Base-by-base conservation (phyloP, 2,797 vertebrate genomes). In the Malacoraja senta region DNA sequence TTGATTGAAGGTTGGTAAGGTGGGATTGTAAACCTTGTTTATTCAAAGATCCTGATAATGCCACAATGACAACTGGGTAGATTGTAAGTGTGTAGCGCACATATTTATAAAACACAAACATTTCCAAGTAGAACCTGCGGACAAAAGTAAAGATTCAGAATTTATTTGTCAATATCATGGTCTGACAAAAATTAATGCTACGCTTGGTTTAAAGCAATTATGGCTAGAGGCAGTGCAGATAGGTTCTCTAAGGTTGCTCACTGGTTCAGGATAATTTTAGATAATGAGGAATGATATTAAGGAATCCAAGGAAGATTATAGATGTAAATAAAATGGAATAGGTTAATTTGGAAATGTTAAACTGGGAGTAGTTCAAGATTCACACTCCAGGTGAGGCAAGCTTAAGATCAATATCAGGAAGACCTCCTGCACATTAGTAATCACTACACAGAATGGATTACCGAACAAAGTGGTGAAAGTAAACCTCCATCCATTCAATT, bases 21-120 rank as follows among this genome's bases (percentile, higher is more conserved):
- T 93, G n/a, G 94, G 7, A 0, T 95, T 94, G 90, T 94, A 95
- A 90, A 44, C 44, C 2, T 44, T 96, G 96, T 94, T 97, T 97
- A 93, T 95, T 95, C 0, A 95, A 4, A 0, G 96, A 97, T 94
- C 97, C 97, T 19, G 94, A 93, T 93, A 97, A 93, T 17, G 96
- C 97, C 95, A 96, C 95, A 93, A 97, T 97, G 79, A 98, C 94
- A 76, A 98, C 97, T 0, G 96, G 96, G 93, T 97, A 97, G 91
- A 95, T 81, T 8, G 97, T 96, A 93, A 97, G 95, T 93, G 97
- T 95, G 77, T 98, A 98, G n/a, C 96, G 94, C 81, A 98, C 94
- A 1, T 97, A 96, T 86, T 96, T 96, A 93, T 97, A 97, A 86
- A 98, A 94, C 32, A 96, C 32, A 92, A 94, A 94, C 94, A 97